A percentile compares a stretch with the other conserved stretches of the same genome.
Evolutionary conservation across 2,113 vertebrate species (phyloP).

Genomic region (Athene cunicularia): DNA sequence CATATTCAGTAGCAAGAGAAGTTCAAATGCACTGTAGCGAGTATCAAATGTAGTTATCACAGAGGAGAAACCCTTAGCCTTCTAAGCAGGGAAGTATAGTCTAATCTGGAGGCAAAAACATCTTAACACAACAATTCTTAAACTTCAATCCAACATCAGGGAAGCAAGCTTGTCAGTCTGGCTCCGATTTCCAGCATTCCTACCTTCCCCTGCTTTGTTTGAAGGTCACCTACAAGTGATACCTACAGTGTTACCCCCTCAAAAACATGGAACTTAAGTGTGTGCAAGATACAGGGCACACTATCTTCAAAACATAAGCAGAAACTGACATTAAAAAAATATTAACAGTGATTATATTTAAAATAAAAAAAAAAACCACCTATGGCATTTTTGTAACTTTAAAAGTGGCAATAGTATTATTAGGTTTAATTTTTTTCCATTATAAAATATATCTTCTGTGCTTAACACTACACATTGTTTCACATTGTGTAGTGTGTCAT

Average conservation of each 20-base stretch:
- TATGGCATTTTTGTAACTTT: neutral
- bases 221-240: neutral
- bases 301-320: neutral
- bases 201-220: neutral
- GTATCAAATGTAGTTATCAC: neutral
- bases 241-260: neutral
- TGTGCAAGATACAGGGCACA: neutral
- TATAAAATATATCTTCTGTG: conserved; percentile 37
- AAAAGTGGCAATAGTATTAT: neutral
- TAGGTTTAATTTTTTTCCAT: conserved; percentile 2
- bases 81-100: neutral
- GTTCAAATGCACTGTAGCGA: neutral
- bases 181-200: neutral
- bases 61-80: neutral
- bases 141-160: rapidly evolving
- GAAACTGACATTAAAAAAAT: neutral
- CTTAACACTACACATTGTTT: conserved; percentile 7
- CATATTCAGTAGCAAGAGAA: neutral
- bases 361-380: neutral
- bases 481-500: neutral
- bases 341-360: neutral
- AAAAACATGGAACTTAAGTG: neutral
- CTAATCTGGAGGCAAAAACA: neutral
- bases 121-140: neutral
- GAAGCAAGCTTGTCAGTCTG: neutral